phyloP scores from a whole-genome alignment of 2,888 invertebrate genomes.

The Protophormia terraenovae region DNA sequence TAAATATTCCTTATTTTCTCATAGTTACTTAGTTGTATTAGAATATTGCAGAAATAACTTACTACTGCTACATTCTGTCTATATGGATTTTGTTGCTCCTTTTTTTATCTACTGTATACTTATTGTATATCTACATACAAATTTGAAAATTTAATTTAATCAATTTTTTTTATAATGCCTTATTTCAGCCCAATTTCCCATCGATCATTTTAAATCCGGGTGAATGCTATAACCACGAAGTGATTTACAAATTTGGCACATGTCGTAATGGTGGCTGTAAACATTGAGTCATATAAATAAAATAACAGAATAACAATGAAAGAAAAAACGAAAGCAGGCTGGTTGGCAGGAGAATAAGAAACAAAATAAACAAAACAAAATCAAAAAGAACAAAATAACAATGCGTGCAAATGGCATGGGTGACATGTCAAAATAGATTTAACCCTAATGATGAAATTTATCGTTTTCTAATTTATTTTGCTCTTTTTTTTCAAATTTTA shows the following conservation, averaged over 20 bases:
- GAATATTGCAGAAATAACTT: background rate
- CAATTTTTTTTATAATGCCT: constrained; percentile 38
- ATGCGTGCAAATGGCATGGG: background rate
- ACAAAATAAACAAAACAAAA: background rate
- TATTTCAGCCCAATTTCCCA: constrained; percentile 88
- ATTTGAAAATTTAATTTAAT: constrained; percentile 43
- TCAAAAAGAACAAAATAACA: background rate
- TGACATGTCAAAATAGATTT: background rate
- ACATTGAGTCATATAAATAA: background rate
- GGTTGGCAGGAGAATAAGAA: background rate
- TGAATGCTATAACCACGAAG: constrained; percentile 86
- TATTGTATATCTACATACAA: background rate
- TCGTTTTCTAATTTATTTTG: background rate
- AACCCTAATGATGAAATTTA: constrained; percentile 15
- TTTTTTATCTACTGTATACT: background rate
- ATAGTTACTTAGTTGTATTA: background rate
- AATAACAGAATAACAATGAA: background rate
- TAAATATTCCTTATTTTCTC: background rate
- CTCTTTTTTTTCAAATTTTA: background rate
- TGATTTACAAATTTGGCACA: constrained; percentile 88
- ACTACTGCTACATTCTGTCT: background rate
- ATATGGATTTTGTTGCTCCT: background rate
- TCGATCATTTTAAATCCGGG: constrained; percentile 88
- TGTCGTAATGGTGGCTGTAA: constrained; percentile 46
- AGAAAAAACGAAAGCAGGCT: too few species aligned